Evolutionary conservation across 2,888 invertebrate genomes (phyloP).

Genomic region (Charanyca ferruginea): DNA sequence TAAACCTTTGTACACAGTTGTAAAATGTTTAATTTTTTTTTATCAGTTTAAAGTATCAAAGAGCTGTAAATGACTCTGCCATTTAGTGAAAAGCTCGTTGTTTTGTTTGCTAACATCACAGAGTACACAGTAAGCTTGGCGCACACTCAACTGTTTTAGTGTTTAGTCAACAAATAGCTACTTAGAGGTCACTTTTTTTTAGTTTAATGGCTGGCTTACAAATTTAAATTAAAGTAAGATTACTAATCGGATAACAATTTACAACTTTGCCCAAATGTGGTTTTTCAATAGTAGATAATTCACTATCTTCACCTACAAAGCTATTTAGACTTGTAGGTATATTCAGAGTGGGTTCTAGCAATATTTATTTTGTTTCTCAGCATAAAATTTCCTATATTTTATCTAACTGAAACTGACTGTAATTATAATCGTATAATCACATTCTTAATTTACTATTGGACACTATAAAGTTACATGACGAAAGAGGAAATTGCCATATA

Average conservation of each 20-base stretch:
- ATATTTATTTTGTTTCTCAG: not conserved
- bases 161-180: slow-evolving; percentile 19
- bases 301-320: too few relatives aligned
- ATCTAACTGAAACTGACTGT: not conserved
- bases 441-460: slow-evolving; percentile 7
- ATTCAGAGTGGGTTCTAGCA: not conserved
- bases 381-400: not conserved
- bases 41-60: slow-evolving; percentile 35
- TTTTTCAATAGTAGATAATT: too few relatives aligned
- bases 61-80: slow-evolving; percentile 24
- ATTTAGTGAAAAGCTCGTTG: slow-evolving; percentile 39
- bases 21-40: slow-evolving; percentile 45
- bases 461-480: not conserved
- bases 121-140: slow-evolving; percentile 31
- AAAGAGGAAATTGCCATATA: slow-evolving; percentile 23
- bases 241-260: too few relatives aligned
- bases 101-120: slow-evolving; percentile 27
- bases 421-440: not conserved
- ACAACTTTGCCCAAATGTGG: too few relatives aligned
- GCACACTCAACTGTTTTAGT: slow-evolving; percentile 30
- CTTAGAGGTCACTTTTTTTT: not conserved
- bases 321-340: too few relatives aligned
- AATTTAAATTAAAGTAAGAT: too few relatives aligned
- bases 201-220: not conserved
- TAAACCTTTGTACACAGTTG: slow-evolving; percentile 13